Evolutionary conservation across 2,888 invertebrate species (phyloP).

Genomic region (Platycnemis pennipes): DNA sequence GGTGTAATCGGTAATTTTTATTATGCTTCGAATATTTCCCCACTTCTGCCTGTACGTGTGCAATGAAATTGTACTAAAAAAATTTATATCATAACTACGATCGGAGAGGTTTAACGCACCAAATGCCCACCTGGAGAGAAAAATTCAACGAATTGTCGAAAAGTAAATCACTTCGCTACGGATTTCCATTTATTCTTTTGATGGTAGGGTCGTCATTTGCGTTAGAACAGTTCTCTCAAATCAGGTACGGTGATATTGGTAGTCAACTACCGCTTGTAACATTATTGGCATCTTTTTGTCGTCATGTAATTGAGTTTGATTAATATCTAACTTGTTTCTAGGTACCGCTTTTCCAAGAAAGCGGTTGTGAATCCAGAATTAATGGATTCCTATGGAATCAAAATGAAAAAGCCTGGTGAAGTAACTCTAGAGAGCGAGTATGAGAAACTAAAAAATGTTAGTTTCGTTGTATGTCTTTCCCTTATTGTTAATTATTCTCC

Average conservation of each 20-base stretch:
- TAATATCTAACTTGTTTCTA: constrained; percentile 73
- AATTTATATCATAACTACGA: no score
- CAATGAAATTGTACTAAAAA: no score
- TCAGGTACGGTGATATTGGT: constrained; percentile 83
- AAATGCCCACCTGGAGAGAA: background rate
- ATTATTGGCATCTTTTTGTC: background rate
- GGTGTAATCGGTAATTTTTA: no score
- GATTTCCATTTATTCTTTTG: constrained; percentile 87
- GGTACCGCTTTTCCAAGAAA: constrained; percentile 82
- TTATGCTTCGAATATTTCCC: no score
- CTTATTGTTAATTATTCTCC: no score
- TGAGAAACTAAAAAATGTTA: constrained; percentile 84
- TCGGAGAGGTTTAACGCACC: background rate
- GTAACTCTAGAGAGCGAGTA: constrained; percentile 88
- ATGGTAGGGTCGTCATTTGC: constrained; percentile 90
- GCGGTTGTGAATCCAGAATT: constrained; percentile 83
- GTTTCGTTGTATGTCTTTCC: background rate
- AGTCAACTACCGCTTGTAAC: no score
- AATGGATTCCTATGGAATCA: constrained; percentile 84
- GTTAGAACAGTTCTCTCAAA: constrained; percentile 86
- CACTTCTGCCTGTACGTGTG: no score
- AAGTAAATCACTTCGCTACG: constrained; percentile 81
- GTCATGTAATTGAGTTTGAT: background rate
- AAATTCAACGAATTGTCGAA: background rate
- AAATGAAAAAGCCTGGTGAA: constrained; percentile 84